phyloP scores from a whole-genome alignment of 2,797 vertebrate species.

The Fringilla coelebs region DNA sequence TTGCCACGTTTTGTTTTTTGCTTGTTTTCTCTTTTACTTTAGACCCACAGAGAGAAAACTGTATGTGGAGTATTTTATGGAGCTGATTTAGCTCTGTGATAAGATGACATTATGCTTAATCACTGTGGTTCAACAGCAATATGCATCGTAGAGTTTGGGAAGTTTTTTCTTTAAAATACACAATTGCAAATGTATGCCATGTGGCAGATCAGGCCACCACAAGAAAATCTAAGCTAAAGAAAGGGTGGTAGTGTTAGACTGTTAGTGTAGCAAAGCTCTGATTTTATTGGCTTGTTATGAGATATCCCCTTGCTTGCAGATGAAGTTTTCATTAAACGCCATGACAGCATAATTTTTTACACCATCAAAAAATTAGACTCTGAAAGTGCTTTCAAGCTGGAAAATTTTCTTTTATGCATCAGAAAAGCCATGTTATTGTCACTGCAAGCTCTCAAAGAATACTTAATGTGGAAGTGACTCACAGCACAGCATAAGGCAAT shows the following conservation, averaged over 20 bases:
- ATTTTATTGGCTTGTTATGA: slow-evolving; percentile 20
- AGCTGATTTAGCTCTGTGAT: background rate
- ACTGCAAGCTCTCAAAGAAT: slow-evolving; percentile 22
- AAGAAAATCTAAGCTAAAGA: background rate
- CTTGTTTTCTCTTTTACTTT: background rate
- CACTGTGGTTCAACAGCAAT: background rate
- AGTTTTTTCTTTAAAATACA: background rate
- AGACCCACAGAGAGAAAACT: background rate
- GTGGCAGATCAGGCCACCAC: background rate
- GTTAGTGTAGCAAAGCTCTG: background rate
- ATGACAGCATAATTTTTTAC: slow-evolving; percentile 18
- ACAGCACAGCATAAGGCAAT: slow-evolving; percentile 44
- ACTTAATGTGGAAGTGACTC: slow-evolving; percentile 32
- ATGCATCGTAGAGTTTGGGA: background rate
- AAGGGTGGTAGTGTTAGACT: background rate
- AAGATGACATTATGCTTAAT: background rate
- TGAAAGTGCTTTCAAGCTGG: background rate
- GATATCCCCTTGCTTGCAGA: background rate
- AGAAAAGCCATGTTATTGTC: slow-evolving; percentile 3
- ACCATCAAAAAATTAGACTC: slow-evolving; percentile 3
- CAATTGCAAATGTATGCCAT: background rate
- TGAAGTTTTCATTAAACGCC: slow-evolving; percentile 35
- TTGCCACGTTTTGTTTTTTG: background rate
- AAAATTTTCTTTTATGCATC: background rate
- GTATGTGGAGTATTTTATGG: background rate